Evolutionary conservation across 2,113 vertebrate species (phyloP), one percentile per base, ranked within the genome.

Genomic region (Vireo altiloquus): DNA sequence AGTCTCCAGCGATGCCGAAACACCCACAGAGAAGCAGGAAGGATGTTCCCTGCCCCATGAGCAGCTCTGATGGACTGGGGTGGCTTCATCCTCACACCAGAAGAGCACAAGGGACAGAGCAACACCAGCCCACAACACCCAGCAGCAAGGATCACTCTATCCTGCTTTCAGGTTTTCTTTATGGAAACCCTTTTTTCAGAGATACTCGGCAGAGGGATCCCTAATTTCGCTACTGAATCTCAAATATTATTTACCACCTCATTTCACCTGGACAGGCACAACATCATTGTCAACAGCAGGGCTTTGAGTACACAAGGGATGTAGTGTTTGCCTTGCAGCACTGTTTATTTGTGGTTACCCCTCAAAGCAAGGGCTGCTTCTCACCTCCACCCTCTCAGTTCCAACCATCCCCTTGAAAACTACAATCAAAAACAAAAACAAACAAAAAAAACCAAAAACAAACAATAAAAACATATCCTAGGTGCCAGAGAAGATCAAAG

Each of bases 261-360:
- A 6, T 63, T 42, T 77, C 49, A 65, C 25, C 53, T 16, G 27
- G 54, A 46, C 39, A 63, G 40, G 40, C 37, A 25, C 8, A 8
- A 37, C 60, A 27, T 8, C 3, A 15, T 1, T 15, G 56, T 12
- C 65, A 72, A 7, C 65, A 90, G 39, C 71, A 72, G 46, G 50
- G 54, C 64, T 77, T 4, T 40, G 60, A 57, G 82, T 59, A 74
- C 76, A 74, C 33, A 37, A 30, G 23, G 31, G 70, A 57, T n/a
- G 31, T 2, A 0, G 1, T 22, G 59, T 31, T 30, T 60, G 42
- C 60, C 52, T 59, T 22, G 30, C 33, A 78, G 49, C 0, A 0
- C 31, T 63, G 44, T 53, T 53, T 30, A 25, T 22, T 60, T 35
- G 49, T 22, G n/a, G 64, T 31, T 42, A 50, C n/a, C 31, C 25